These are phyloP conservation scores for Palloptera scutellata DNA, from an alignment of 2,888 invertebrate species.

Conservation along the genomic window DNA sequence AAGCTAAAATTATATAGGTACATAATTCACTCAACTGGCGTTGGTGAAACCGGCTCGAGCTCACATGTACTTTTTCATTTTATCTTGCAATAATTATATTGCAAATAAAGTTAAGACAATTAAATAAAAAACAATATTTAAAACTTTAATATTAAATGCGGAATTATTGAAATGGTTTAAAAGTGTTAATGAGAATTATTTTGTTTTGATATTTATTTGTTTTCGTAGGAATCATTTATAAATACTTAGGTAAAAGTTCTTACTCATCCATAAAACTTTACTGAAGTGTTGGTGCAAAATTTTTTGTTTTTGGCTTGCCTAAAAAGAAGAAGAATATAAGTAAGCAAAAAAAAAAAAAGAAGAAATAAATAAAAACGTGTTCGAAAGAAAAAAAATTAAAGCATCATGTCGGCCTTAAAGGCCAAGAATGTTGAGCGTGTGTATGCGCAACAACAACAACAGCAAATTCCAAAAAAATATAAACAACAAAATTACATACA, in stretches of 20 bases:
- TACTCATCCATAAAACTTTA: too few species aligned
- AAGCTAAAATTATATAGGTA: background rate
- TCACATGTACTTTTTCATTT: background rate
- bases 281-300: too few species aligned
- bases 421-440: constrained; percentile 46
- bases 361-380: constrained; percentile 15
- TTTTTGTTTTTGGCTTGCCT: background rate
- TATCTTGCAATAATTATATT: constrained; percentile 1
- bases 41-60: background rate
- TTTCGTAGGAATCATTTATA: too few species aligned
- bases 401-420: constrained; percentile 58
- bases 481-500: constrained; percentile 24
- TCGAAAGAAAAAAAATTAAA: constrained; percentile 21
- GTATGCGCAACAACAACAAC: constrained; percentile 32
- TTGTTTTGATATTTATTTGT: too few species aligned
- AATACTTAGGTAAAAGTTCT: too few species aligned
- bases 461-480: constrained; percentile 17
- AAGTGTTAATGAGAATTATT: too few species aligned
- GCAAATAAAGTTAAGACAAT: background rate
- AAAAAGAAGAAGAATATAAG: constrained; percentile 2
- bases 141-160: too few species aligned
- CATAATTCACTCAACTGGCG: too few species aligned
- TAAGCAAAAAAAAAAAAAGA: constrained; percentile 15
- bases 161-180: too few species aligned
- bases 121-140: too few species aligned